These are phyloP conservation scores for Copidosoma floridanum DNA, from an alignment of 1,140 invertebrate species.

Conservation along the genomic window DNA sequence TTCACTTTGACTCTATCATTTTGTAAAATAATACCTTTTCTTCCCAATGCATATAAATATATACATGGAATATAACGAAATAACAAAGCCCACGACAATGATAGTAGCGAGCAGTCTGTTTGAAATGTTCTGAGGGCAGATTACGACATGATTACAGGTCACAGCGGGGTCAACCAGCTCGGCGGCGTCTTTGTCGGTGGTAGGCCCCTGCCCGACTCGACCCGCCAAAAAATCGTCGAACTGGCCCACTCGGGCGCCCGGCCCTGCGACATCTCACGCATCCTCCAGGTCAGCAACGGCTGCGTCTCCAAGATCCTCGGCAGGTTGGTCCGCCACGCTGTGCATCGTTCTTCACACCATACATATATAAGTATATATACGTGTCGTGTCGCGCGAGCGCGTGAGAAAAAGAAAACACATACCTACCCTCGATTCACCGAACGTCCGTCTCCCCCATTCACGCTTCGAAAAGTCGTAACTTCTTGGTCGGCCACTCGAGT, in stretches of 20 bases:
- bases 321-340: slow-evolving; percentile 64
- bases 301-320: slow-evolving; percentile 86
- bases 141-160: slow-evolving; percentile 63
- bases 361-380: no score
- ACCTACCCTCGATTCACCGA: not conserved
- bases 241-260: slow-evolving; percentile 89
- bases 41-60: no score
- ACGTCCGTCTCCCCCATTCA: not conserved
- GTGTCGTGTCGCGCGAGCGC: no score
- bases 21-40: no score
- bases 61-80: no score
- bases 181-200: slow-evolving; percentile 98
- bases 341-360: slow-evolving; percentile 30
- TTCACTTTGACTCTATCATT: no score
- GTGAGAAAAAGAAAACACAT: not conserved
- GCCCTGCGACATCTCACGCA: slow-evolving; percentile 92
- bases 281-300: slow-evolving; percentile 89
- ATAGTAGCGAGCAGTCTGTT: not conserved
- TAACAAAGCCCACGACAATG: no score
- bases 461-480: slow-evolving; percentile 4
- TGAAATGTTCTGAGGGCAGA: slow-evolving; percentile 28
- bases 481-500: not conserved
- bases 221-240: slow-evolving; percentile 93
- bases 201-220: slow-evolving; percentile 91
- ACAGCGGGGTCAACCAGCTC: slow-evolving; percentile 96